Evolutionary conservation across 2,797 vertebrate species (phyloP).

Genomic region (Kryptolebias ocellatus): DNA sequence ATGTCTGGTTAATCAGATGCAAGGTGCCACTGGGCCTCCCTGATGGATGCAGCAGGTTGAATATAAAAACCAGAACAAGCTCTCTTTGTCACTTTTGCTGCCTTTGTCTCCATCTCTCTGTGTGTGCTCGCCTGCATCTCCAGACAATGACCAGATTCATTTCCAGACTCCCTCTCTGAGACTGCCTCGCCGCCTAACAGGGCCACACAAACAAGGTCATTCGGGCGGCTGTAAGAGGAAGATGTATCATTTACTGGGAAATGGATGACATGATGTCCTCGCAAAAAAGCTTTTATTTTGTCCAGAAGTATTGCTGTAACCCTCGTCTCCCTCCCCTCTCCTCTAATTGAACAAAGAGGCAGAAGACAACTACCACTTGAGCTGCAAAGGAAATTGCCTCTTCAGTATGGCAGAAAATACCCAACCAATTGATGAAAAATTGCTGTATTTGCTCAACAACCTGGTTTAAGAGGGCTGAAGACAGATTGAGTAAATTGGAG

Average conservation of each 20-base stretch:
- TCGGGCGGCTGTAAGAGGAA: conserved; percentile 71
- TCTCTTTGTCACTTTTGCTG: conserved; percentile 29
- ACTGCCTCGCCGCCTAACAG: conserved; percentile 63
- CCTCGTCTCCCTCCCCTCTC: conserved; percentile 39
- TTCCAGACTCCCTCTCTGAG: conserved; percentile 60
- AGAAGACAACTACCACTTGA: conserved; percentile 77
- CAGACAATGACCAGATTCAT: conserved; percentile 73
- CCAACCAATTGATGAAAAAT: conserved; percentile 55
- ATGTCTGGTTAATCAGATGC: conserved; percentile 68
- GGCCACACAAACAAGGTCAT: conserved; percentile 79
- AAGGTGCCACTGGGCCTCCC: conserved; percentile 53
- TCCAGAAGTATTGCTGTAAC: conserved; percentile 71
- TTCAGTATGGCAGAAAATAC: conserved; percentile 64
- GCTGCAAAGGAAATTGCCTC: conserved; percentile 72
- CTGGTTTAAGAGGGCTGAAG: conserved; percentile 42
- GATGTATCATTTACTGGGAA: conserved; percentile 79
- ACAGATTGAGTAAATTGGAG: conserved; percentile 64
- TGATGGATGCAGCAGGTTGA: conserved; percentile 58
- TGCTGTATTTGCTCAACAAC: conserved; percentile 41
- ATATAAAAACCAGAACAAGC: conserved; percentile 42
- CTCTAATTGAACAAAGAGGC: conserved; percentile 77
- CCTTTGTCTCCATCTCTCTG: conserved; percentile 32
- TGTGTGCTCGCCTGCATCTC: conserved; percentile 44
- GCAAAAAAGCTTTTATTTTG: conserved; percentile 75
- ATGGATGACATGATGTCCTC: conserved; percentile 76